Conservation (phyloP, 2,888 invertebrate species). For the Cephalotes varians region DNA sequence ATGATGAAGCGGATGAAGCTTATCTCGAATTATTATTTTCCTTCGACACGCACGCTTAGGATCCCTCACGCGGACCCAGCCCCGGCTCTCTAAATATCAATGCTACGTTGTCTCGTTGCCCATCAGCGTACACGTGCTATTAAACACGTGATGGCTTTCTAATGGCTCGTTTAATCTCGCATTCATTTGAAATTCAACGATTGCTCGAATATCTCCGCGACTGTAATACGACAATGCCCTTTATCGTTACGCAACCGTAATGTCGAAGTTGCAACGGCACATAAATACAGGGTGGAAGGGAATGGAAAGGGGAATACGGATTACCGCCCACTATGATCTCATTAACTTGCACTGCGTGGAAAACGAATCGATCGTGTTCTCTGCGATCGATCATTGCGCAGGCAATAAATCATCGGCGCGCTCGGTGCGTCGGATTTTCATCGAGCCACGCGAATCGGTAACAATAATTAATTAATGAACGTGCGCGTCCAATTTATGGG, state of each 20-base stretch:
- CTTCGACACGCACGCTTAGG: background rate
- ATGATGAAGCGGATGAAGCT: background rate
- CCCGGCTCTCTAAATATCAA: conserved; percentile 30
- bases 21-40: background rate
- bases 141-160: conserved; percentile 49
- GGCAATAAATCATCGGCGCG: conserved; percentile 22
- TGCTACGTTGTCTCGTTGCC: conserved; percentile 29
- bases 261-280: conserved; percentile 43
- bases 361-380: conserved; percentile 53
- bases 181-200: conserved; percentile 51
- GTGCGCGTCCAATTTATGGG: conserved; percentile 8
- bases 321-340: conserved; percentile 62
- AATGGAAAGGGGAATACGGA: conserved; percentile 27
- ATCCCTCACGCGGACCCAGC: background rate
- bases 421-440: conserved; percentile 27
- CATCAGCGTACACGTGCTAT: conserved; percentile 20
- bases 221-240: conserved; percentile 42
- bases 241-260: conserved; percentile 55
- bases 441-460: background rate
- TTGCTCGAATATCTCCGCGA: conserved; percentile 14
- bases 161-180: conserved; percentile 50
- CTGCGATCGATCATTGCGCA: conserved; percentile 3
- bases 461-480: conserved; percentile 40
- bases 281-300: background rate
- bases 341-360: conserved; percentile 57